phyloP scores from a whole-genome alignment of 1,140 invertebrate genomes.

The Zaprionus inermis region DNA sequence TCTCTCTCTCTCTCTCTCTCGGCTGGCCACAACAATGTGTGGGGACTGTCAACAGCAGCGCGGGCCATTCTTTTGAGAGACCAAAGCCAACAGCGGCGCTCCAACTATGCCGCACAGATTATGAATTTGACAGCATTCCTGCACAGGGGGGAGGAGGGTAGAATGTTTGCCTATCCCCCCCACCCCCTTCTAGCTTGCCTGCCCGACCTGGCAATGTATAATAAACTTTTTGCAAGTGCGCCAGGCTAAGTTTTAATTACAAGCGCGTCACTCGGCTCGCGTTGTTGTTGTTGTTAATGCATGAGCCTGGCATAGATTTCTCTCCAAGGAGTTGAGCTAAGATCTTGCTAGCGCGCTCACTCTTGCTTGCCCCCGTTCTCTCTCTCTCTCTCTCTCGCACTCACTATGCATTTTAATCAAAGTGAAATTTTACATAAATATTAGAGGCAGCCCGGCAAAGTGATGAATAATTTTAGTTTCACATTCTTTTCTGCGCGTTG shows the following conservation, averaged over 20 bases:
- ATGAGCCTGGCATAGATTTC: constrained; percentile 52
- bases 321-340: constrained; percentile 46
- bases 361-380: background rate
- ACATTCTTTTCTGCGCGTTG: constrained; percentile 17
- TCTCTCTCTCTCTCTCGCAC: background rate
- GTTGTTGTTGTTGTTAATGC: constrained; percentile 65
- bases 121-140: constrained; percentile 74
- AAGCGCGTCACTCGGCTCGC: constrained; percentile 45
- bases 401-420: constrained; percentile 74
- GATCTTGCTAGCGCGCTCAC: background rate
- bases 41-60: constrained; percentile 62
- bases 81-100: constrained; percentile 35
- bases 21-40: constrained; percentile 17
- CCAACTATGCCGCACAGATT: constrained; percentile 64
- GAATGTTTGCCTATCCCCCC: background rate
- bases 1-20: background rate
- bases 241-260: constrained; percentile 73
- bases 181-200: background rate
- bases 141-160: background rate
- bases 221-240: constrained; percentile 70
- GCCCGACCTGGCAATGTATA: constrained; percentile 37
- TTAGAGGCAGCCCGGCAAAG: constrained; percentile 48
- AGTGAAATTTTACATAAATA: constrained; percentile 80
- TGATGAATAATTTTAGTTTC: constrained; percentile 66
- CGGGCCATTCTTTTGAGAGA: constrained; percentile 67